Conservation (phyloP, 1,140 invertebrate species). For the Lineus longissimus region DNA sequence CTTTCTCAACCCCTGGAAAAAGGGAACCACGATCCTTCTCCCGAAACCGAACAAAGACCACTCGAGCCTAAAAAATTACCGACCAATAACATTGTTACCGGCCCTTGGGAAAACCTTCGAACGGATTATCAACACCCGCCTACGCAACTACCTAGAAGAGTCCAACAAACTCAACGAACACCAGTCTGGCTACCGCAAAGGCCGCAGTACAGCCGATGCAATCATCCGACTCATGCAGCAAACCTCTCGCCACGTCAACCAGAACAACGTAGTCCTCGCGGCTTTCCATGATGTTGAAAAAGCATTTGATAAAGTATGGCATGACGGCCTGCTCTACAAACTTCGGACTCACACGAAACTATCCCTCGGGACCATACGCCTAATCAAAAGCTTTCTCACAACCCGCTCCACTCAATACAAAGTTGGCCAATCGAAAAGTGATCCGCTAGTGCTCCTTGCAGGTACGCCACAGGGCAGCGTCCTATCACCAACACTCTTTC, state of each 20-base stretch:
- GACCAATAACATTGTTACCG: not conserved
- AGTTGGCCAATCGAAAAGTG: not conserved
- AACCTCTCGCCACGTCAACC: not conserved
- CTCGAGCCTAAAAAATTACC: not conserved
- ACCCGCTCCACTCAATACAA: not conserved
- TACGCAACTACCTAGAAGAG: not conserved
- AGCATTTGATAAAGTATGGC: slow-evolving; percentile 5
- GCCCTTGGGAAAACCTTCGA: not conserved
- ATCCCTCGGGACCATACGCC: not conserved
- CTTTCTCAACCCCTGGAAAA: not conserved
- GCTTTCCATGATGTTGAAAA: not conserved
- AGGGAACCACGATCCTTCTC: not conserved
- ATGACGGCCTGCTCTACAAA: not conserved
- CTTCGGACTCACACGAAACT: not conserved
- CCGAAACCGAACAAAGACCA: not conserved
- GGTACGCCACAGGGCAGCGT: not conserved
- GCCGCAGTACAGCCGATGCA: not conserved
- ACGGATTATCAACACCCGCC: not conserved
- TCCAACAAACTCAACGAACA: not conserved
- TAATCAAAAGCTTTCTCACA: not conserved
- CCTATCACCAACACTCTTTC: not conserved
- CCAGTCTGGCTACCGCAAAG: slow-evolving; percentile 1
- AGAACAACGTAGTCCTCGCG: not conserved
- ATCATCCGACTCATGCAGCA: not conserved
- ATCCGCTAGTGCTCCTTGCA: not conserved